Percentiles rank a stretch among this genome's conserved stretches.
phyloP scores from a whole-genome alignment of 2,888 invertebrate genomes.

The Chironomus riparius region DNA sequence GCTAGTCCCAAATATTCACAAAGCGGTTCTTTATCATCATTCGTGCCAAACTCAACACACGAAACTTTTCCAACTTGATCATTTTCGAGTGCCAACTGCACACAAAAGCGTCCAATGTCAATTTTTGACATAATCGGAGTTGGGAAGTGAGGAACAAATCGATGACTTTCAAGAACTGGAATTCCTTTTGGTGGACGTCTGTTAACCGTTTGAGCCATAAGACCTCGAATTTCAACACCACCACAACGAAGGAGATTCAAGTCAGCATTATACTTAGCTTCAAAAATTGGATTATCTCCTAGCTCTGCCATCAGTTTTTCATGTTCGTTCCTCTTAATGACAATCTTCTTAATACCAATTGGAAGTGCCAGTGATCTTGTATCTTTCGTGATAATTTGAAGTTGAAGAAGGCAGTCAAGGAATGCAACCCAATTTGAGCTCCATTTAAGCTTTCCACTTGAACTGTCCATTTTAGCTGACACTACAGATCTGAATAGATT shows the following conservation, averaged over 20 bases:
- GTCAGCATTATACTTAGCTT: slow-evolving; percentile 36
- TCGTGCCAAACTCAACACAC: slow-evolving; percentile 49
- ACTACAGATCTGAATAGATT: slow-evolving; percentile 37
- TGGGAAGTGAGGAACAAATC: slow-evolving; percentile 57
- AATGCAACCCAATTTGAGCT: slow-evolving; percentile 78
- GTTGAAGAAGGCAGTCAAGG: slow-evolving; percentile 82
- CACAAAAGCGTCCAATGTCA: slow-evolving; percentile 50
- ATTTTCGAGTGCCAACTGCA: slow-evolving; percentile 69
- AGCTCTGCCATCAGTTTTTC: slow-evolving; percentile 41
- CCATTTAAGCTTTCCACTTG: slow-evolving; percentile 49
- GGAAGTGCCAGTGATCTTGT: slow-evolving; percentile 64
- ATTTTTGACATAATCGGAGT: slow-evolving; percentile 33
- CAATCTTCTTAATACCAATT: slow-evolving; percentile 59
- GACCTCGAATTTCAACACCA: slow-evolving; percentile 66
- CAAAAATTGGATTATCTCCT: slow-evolving; percentile 35
- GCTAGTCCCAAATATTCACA: slow-evolving; percentile 49
- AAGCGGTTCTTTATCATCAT: slow-evolving; percentile 44
- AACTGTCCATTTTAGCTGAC: slow-evolving; percentile 37
- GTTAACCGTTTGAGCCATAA: slow-evolving; percentile 67
- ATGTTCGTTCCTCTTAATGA: slow-evolving; percentile 58
- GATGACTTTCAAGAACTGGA: slow-evolving; percentile 69
- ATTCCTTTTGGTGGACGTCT: slow-evolving; percentile 56
- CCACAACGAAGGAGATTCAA: slow-evolving; percentile 49
- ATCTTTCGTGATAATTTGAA: slow-evolving; percentile 60
- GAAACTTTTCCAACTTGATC: slow-evolving; percentile 52